Base-by-base conservation (phyloP, 2,113 vertebrate species). In the Ctenodactylus gundi region DNA sequence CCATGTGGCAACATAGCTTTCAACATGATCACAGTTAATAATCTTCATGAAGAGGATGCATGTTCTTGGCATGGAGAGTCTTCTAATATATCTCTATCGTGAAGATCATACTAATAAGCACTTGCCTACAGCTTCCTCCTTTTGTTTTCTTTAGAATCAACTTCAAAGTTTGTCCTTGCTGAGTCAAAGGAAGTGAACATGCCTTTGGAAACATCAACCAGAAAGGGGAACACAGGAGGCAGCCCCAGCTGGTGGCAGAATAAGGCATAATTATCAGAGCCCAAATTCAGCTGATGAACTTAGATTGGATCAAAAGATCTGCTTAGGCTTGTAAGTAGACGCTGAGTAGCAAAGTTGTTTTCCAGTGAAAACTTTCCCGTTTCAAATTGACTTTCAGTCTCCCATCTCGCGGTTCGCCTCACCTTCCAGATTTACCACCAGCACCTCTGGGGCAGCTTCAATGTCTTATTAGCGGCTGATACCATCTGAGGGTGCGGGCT, bases 261-360 rank as follows among this genome's bases (percentile, higher is more conserved):
- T 7, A 73, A 44, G 51, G 17, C 58, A 11, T 80, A 51, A 88
- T 76, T 90, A 39, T 27, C 41, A 80, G 55, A 53, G 6, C 18
- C 65, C 44, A 44, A 67, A 68, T 49, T 91, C 68, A 82, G 53
- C 29, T 51, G 78, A 70, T 84, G 64, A 94, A 78, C 31, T 80
- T 80, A 72, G 70, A 90, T 57, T 41, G 55, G 72, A 90, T 31
- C 49, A 53, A 92, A 80, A 86, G 58, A 65, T 84, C n/a, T 81
- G 82, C 85, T 85, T 29, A n/a, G 70, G 46, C 65, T 85, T 93
- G 65, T 65, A 10, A 4, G 53, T 39, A 39, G 81, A 58, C 64
- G 86, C 65, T 85, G 49, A 39, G 77, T 49, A 46, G 67, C 85
- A 65, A 89, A 80, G 46, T 64, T 76, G 25, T 90, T 96, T 95